phyloP scores from a whole-genome alignment of 1,140 invertebrate species.

The Trichomalopsis sarcophagae region DNA sequence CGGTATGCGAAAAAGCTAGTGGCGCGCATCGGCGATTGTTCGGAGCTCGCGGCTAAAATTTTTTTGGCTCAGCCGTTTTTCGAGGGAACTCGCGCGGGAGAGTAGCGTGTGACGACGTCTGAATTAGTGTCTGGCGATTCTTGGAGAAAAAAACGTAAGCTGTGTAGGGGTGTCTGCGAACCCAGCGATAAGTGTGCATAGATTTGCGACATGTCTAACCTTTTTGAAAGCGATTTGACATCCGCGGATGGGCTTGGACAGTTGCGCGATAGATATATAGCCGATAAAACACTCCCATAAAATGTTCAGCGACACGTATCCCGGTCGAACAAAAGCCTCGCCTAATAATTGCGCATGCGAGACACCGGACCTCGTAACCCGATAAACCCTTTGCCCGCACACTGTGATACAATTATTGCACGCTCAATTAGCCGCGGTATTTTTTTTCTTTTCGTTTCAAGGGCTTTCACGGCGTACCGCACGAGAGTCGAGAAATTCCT shows the following conservation, averaged over 20 bases:
- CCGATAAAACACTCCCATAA: no score
- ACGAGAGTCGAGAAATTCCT: neutral
- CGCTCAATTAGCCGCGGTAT: neutral
- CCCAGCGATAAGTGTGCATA: no score
- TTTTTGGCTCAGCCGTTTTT: neutral
- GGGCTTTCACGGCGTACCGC: neutral
- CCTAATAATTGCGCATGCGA: neutral
- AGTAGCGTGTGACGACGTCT: neutral
- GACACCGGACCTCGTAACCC: neutral
- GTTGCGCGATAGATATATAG: no score
- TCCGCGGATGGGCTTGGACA: no score
- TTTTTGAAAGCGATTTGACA: no score
- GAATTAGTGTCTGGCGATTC: neutral
- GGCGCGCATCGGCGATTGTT: neutral
- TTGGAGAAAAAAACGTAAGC: no score
- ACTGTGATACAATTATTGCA: neutral
- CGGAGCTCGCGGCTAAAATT: neutral
- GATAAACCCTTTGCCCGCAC: neutral
- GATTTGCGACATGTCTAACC: no score
- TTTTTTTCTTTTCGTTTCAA: neutral
- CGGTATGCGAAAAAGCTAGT: neutral
- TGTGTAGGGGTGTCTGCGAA: no score
- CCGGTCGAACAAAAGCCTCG: neutral
- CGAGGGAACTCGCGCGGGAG: neutral
- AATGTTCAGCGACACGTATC: neutral